A percentile compares a stretch with the other conserved stretches of the same genome.
phyloP scores from a whole-genome alignment of 2,797 vertebrate genomes.

The Hirundo rustica region DNA sequence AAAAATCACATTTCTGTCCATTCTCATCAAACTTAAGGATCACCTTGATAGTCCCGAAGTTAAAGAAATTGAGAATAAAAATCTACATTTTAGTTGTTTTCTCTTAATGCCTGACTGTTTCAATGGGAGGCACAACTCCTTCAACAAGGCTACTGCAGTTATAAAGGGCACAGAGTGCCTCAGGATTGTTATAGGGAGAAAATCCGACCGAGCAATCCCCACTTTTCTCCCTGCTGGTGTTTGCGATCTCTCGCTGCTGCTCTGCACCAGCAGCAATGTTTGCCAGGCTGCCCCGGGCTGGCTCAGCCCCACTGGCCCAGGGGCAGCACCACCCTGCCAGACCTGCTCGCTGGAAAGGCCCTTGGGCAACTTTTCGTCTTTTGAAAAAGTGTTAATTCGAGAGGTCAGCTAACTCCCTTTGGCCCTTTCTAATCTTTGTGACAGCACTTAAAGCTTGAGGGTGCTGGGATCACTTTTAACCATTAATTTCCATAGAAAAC shows the following conservation, averaged over 20 bases:
- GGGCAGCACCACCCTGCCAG: neutral
- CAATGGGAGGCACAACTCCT: neutral
- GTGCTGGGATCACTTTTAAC: neutral
- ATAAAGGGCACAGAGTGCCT: neutral
- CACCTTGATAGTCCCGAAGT: neutral
- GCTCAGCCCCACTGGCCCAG: neutral
- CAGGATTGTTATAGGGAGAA: rapidly evolving
- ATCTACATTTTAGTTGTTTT: neutral
- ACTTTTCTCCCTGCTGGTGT: neutral
- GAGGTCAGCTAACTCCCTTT: neutral
- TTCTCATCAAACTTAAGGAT: neutral
- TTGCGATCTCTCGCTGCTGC: neutral
- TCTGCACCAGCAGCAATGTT: neutral
- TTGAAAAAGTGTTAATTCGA: neutral
- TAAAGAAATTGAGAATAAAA: neutral
- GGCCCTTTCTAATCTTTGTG: neutral
- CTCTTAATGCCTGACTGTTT: neutral
- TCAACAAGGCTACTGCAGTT: neutral
- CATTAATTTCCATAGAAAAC: neutral
- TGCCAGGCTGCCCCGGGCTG: neutral
- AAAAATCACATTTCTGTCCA: neutral
- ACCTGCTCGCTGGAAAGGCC: neutral
- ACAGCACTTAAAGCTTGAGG: neutral
- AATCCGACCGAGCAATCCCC: neutral
- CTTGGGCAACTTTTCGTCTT: rapidly evolving